These are phyloP conservation scores for Halictus rubicundus DNA, from an alignment of 1,140 invertebrate species.

Conservation along the genomic window DNA sequence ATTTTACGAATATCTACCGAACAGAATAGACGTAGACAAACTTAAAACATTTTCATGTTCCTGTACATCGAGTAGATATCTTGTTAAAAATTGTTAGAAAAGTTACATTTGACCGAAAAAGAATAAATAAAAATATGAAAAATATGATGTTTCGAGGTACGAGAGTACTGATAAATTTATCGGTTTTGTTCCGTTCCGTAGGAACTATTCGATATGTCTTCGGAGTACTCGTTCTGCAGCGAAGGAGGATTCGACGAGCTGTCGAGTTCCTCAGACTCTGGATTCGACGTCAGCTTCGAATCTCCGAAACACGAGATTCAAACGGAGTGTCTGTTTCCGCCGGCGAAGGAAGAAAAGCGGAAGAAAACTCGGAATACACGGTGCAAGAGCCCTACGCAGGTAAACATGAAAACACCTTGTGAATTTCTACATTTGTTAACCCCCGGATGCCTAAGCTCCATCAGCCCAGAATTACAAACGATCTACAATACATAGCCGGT, in stretches of 20 bases:
- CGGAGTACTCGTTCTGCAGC: slow-evolving; percentile 77
- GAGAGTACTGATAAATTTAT: neutral
- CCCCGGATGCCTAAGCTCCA: no score
- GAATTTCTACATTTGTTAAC: no score
- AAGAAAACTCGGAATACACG: slow-evolving; percentile 77
- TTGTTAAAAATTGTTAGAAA: no score
- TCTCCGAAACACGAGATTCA: slow-evolving; percentile 76
- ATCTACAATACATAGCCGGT: no score
- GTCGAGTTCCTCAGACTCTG: slow-evolving; percentile 86
- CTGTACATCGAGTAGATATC: no score
- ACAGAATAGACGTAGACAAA: no score
- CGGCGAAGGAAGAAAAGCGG: slow-evolving; percentile 75
- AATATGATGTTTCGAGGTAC: neutral
- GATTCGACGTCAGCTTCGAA: slow-evolving; percentile 84
- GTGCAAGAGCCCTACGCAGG: slow-evolving; percentile 81
- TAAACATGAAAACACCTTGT: slow-evolving; percentile 32
- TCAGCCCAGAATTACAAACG: no score
- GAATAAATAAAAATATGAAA: no score
- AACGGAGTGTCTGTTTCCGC: slow-evolving; percentile 65
- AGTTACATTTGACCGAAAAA: no score
- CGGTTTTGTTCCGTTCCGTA: neutral
- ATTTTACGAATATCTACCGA: no score
- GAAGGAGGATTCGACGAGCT: slow-evolving; percentile 84
- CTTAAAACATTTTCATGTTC: no score
- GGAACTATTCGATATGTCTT: slow-evolving; percentile 61